Percentiles rank a stretch among this genome's conserved stretches.
Conservation (phyloP, 1,140 invertebrate genomes). For the Dendrolimus kikuchii region DNA sequence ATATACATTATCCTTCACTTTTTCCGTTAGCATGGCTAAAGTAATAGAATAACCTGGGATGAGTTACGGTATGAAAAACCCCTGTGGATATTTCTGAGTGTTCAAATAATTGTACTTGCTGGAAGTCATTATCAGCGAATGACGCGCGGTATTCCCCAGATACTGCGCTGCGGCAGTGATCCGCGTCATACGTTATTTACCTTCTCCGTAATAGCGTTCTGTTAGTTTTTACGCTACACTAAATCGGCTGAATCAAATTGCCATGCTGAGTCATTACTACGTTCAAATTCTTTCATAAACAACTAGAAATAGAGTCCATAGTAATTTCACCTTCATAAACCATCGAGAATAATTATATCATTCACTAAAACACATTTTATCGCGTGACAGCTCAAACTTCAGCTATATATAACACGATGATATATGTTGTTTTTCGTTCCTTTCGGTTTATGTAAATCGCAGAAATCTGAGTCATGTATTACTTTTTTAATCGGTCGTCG, state of each 20-base stretch:
- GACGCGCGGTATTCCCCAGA: constrained; percentile 19
- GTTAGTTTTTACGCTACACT: constrained; percentile 2
- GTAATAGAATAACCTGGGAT: too few relatives aligned
- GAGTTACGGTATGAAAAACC: background rate
- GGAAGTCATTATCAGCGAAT: constrained; percentile 10
- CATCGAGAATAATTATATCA: background rate
- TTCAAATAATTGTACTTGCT: background rate
- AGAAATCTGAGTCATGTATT: constrained; percentile 8
- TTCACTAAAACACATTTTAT: constrained; percentile 5
- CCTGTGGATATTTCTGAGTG: background rate
- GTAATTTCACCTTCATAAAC: background rate
- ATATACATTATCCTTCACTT: too few relatives aligned
- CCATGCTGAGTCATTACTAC: constrained; percentile 16
- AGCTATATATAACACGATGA: too few relatives aligned
- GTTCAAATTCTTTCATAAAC: constrained; percentile 24
- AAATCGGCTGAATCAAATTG: constrained; percentile 10
- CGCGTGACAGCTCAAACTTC: too few relatives aligned
- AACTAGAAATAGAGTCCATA: constrained; percentile 19
- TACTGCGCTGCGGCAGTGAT: constrained; percentile 1
- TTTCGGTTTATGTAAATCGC: constrained; percentile 16
- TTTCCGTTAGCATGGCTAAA: too few relatives aligned
- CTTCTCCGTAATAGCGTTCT: background rate
- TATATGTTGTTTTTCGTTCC: too few relatives aligned
- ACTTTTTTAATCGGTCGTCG: background rate
- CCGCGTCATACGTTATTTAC: constrained; percentile 43